Percentiles rank a stretch among this genome's conserved stretches.
These are phyloP conservation scores for Loripinus fragilis DNA, from an alignment of 2,888 invertebrate species.

Conservation along the genomic window DNA sequence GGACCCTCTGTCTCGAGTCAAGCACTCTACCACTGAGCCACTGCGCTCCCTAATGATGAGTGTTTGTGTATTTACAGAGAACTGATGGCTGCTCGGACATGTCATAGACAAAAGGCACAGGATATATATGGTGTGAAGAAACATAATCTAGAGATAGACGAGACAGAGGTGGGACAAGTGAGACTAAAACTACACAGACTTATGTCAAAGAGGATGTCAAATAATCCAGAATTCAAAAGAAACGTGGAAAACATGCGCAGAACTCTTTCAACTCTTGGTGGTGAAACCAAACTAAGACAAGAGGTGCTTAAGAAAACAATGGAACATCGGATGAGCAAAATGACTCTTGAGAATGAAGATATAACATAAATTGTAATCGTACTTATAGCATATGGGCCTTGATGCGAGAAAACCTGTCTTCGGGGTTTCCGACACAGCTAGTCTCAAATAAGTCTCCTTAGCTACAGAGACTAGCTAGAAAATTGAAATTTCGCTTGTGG, in stretches of 20 bases:
- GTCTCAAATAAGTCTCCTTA: no score
- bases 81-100: slow-evolving; percentile 67
- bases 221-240: slow-evolving; percentile 47
- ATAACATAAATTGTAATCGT: no score
- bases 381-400: no score
- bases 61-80: slow-evolving; percentile 63
- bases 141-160: slow-evolving; percentile 58
- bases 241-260: slow-evolving; percentile 38
- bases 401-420: no score
- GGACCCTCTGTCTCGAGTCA: no score
- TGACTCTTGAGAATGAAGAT: not conserved
- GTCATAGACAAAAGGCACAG: slow-evolving; percentile 62
- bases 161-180: slow-evolving; percentile 68
- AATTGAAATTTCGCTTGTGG: no score
- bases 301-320: slow-evolving; percentile 3
- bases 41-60: not conserved
- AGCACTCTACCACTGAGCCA: no score
- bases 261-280: not conserved
- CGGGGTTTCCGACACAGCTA: no score
- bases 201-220: slow-evolving; percentile 58
- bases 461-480: no score
- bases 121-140: slow-evolving; percentile 56
- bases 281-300: slow-evolving; percentile 8
- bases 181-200: slow-evolving; percentile 59
- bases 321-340: not conserved